Evolutionary conservation across 2,888 invertebrate genomes (phyloP).

Genomic region (Monopis laevigella): DNA sequence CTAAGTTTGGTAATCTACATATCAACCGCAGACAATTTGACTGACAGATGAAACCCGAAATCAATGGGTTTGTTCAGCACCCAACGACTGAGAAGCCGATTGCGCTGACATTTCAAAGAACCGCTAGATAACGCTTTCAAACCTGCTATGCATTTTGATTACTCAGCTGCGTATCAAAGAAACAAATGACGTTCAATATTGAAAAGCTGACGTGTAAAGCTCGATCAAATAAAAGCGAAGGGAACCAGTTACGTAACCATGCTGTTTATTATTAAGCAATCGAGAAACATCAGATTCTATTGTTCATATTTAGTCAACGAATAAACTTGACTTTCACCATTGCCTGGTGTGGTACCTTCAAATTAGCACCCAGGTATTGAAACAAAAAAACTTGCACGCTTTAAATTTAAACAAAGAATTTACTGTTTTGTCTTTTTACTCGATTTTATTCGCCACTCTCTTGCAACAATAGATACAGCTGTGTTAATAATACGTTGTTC

Average conservation of each 20-base stretch:
- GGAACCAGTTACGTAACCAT: constrained; percentile 4
- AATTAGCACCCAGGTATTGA: constrained; percentile 2
- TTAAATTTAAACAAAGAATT: constrained; percentile 1
- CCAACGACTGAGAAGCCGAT: too few relatives aligned
- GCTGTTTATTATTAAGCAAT: not conserved
- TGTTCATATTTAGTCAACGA: too few relatives aligned
- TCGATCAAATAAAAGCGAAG: constrained; percentile 7
- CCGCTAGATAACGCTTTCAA: not conserved
- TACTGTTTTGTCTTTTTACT: not conserved
- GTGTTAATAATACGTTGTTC: too few relatives aligned
- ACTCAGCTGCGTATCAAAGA: not conserved
- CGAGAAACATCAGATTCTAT: not conserved
- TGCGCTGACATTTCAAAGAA: not conserved
- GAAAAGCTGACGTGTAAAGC: not conserved
- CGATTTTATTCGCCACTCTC: too few relatives aligned
- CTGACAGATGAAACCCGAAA: not conserved
- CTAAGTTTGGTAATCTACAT: too few relatives aligned
- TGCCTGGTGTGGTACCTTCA: not conserved
- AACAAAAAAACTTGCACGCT: too few relatives aligned
- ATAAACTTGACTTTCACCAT: constrained; percentile 3
- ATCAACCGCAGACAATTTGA: not conserved
- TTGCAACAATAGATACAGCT: too few relatives aligned
- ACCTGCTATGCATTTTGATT: not conserved
- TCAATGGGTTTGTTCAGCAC: not conserved
- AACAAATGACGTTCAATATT: too few relatives aligned